phyloP scores from a whole-genome alignment of 2,113 vertebrate species.

The Chauna torquata region DNA sequence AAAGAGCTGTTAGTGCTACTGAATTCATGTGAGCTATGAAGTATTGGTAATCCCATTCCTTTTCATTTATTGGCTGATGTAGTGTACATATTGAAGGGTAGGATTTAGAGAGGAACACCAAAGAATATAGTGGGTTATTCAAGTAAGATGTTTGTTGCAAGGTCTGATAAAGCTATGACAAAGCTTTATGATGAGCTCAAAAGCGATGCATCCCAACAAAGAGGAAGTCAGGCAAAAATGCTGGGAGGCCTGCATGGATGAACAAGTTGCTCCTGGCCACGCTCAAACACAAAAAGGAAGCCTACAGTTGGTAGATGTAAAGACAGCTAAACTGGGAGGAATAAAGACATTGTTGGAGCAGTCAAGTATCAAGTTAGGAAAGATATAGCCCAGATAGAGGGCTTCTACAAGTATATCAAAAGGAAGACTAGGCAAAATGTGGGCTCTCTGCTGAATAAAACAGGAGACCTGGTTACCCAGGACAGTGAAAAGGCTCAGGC shows the following conservation, averaged over 20 bases:
- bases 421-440: not conserved
- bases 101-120: not conserved
- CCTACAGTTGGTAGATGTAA: too few relatives aligned
- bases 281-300: too few relatives aligned
- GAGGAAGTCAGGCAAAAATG: not conserved
- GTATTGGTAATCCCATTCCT: not conserved
- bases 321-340: too few relatives aligned
- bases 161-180: not conserved
- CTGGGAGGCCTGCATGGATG: too few relatives aligned
- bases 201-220: not conserved
- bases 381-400: too few relatives aligned
- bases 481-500: not conserved
- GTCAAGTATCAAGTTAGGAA: too few relatives aligned
- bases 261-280: too few relatives aligned
- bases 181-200: not conserved
- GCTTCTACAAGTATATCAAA: not conserved
- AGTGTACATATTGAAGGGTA: not conserved
- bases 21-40: accelerated
- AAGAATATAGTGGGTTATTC: not conserved
- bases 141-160: not conserved
- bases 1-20: not conserved
- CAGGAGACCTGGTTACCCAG: not conserved
- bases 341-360: too few relatives aligned
- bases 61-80: not conserved
- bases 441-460: not conserved